These are phyloP conservation scores for Drosophila neocordata DNA, from an alignment of 1,140 invertebrate genomes.

Conservation along the genomic window DNA sequence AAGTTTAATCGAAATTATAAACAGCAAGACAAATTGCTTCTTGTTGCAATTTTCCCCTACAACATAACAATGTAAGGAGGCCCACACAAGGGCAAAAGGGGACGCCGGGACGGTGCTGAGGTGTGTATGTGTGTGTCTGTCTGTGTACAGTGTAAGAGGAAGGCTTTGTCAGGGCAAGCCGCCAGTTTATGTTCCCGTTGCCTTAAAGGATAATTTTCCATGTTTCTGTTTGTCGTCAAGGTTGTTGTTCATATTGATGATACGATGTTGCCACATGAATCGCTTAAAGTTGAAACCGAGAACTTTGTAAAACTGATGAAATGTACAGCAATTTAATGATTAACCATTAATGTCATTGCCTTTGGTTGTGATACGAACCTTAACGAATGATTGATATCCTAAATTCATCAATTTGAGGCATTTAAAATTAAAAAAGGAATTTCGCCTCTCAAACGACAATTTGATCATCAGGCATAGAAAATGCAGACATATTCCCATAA, in stretches of 20 bases:
- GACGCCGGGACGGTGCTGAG: background rate
- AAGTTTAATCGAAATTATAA: conserved; percentile 82
- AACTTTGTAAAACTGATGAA: background rate
- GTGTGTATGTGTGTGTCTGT: background rate
- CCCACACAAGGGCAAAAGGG: too few species aligned
- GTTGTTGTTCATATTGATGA: conserved; percentile 40
- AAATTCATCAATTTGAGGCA: too few species aligned
- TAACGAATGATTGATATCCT: too few species aligned
- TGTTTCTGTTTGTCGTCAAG: conserved; percentile 51
- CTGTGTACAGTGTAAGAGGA: background rate
- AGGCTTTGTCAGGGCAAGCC: conserved; percentile 15
- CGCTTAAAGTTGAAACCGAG: background rate
- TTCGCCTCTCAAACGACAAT: too few species aligned
- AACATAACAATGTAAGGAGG: conserved; percentile 13
- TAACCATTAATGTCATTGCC: too few species aligned
- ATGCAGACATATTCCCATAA: too few species aligned
- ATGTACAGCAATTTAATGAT: background rate
- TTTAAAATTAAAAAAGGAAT: too few species aligned
- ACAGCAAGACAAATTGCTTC: conserved; percentile 79
- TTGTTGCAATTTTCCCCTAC: conserved; percentile 70
- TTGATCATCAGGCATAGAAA: too few species aligned
- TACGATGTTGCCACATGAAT: background rate
- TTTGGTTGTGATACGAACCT: too few species aligned
- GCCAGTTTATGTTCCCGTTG: conserved; percentile 31
- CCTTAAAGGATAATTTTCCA: conserved; percentile 44